Evolutionary conservation across 2,113 vertebrate genomes (phyloP), one percentile per base, ranked within the genome.

Genomic region (Triplophysa tibetana): DNA sequence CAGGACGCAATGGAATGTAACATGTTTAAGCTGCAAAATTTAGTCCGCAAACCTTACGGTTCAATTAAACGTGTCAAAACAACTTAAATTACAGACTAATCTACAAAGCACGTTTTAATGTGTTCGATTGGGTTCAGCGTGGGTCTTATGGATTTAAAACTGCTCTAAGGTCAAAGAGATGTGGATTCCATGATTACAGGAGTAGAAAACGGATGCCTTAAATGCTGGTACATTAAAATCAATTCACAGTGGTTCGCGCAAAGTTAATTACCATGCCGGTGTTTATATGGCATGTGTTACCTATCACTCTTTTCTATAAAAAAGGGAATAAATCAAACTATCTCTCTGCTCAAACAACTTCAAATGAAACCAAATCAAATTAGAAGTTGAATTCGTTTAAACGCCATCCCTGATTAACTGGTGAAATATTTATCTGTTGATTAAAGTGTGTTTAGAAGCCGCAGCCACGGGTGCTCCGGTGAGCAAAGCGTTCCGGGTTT

Each of bases 351-450:
- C 60, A 11, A 38, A 38, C 77, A 78, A 81, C 78, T 78, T 62
- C 67, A 68, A 78, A 23, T 33, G 60, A 75, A 56, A 45, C 54
- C 75, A 85, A 85, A 84, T 81, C 78, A 81, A 88, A 88, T 48
- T 75, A 81, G 84, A 88, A 85, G 70, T 70, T 84, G 76, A 89
- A 87, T 89, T 84, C 86, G 79, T 85, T 83, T 83, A 85, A 85
- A 84, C 65, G 75, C 63, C 70, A 72, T 56, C 86, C 88, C 85
- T 84, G 86, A 88, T 86, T 81, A 87, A 85, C 64, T 50, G 11
- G 52, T 86, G 85, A 73, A 90, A 84, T 87, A 91, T 91, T 81
- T 78, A 90, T 88, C 82, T 86, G 63, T 70, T 87, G 87, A 92
- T 89, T 90, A 87, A 87, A 88, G 74, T 86, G 83, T 86, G 83